Base-by-base conservation (phyloP, 2,797 vertebrate genomes). In the Fratercula arctica region DNA sequence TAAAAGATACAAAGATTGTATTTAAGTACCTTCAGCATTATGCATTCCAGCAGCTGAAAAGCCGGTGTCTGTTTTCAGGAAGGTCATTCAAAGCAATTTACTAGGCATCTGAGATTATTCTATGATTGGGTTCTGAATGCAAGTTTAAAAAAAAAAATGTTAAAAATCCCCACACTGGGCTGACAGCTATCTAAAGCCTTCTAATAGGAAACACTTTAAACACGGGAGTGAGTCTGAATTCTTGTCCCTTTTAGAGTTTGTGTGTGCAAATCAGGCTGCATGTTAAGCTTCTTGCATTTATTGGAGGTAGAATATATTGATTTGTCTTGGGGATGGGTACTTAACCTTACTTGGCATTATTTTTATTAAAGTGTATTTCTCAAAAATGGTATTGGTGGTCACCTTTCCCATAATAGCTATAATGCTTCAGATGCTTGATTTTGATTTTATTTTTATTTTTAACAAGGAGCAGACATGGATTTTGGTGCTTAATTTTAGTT, bases 131-230 rank as follows among this genome's bases (percentile, higher is more conserved):
- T 61, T 82, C 48, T 77, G 51, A 88, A 57, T 66, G 19, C 25
- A 13, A 24, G 19, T 24, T 46, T 37, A 29, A 66, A 43, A 48
- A 39, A 63, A 60, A 20, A 45, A 24, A 33, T 13, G 14, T 29
- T 3, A 16, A 39, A 24, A 19, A 33, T 64, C 17, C 56, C 6
- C 0, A 3, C 4, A 4, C 4, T 63, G 29, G 13, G 14, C 33
- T 8, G 5, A 19, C n/a, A 45, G 53, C 19, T 89, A 43, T n/a
- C 9, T 87, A 64, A 72, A 77, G 46, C 33, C 16, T 77, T 66
- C 51, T 61, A 5, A 16, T 57, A 73, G 33, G 20, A 83, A 54
- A 50, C 23, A 2, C 9, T 93, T 77, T 8, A 64, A 17, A 60
- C 1, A 2, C 37, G 26, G 29, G 31, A 12, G 0, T 56, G n/a